A percentile compares a stretch with the other conserved stretches of the same genome.
Conservation (phyloP, 1,140 invertebrate species). For the Zaprionus vittiger region DNA sequence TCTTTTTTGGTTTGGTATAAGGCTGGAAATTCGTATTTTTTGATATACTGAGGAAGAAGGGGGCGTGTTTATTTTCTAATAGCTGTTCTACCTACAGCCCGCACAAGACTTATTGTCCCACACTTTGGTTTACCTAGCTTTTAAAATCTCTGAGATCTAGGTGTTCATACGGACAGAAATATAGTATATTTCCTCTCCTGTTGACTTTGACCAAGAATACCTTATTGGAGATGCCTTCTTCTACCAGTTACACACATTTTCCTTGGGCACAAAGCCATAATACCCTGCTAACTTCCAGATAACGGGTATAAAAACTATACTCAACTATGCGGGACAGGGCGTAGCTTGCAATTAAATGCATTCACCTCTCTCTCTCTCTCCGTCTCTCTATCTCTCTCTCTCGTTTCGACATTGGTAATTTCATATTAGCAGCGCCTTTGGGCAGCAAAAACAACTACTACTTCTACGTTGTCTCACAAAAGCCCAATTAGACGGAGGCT, state of each 20-base stretch:
- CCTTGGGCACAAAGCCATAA: not conserved
- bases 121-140: not conserved
- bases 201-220: not conserved
- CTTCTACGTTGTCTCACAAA: constrained; percentile 45
- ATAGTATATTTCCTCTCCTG: not conserved
- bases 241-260: not conserved
- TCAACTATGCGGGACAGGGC: constrained; percentile 14
- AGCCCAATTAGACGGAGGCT: constrained; percentile 68
- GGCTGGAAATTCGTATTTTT: not conserved
- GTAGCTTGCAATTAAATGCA: constrained; percentile 66
- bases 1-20: accelerated
- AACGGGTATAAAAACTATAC: constrained; percentile 4
- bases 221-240: not conserved
- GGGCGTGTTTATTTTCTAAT: too few relatives aligned
- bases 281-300: not conserved
- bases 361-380: constrained; percentile 15
- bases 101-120: too few relatives aligned
- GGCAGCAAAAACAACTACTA: constrained; percentile 34
- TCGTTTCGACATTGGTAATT: constrained; percentile 55
- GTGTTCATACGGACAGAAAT: not conserved
- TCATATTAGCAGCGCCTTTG: constrained; percentile 75
- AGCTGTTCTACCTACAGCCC: too few relatives aligned
- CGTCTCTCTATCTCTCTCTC: not conserved
- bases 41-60: not conserved
- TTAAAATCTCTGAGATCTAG: not conserved